Base-by-base conservation (phyloP, 1,140 invertebrate genomes). In the Alviniconcha marisindica region DNA sequence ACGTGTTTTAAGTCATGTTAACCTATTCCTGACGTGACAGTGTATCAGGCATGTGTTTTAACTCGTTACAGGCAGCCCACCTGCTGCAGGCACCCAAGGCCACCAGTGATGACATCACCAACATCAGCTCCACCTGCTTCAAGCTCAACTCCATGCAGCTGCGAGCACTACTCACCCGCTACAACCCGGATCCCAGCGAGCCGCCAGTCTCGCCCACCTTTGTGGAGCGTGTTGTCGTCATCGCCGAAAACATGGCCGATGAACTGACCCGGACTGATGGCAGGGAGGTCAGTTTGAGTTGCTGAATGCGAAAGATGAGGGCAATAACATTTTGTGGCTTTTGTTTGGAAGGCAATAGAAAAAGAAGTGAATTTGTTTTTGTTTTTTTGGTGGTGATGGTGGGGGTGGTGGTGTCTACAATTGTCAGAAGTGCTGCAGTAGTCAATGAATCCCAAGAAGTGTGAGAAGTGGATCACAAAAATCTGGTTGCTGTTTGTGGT, bases 101-200 rank as follows among this genome's bases (percentile, higher is more conserved):
- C 78, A 97, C 95, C n/a, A 95, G 96, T 7, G 97, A 99, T 89
- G 98, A 99, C 91, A 95, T 99, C 28, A 96, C 97, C 15, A 96
- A 96, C 71, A 95, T 99, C 51, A 96, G 97, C 76, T 96, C 97
- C n/a, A 96, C 97, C 44, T 99, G 98, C 93, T 99, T 98, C 94
- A 99, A 99, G 90, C 94, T 99, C 15, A 99, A 99, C 94, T 99
- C 98, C 0, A 94, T 99, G 33, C 99, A 99, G 94, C 95, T 99
- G 73, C 88, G 90, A 18, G 89, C 89, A 31, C 87, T 99, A 81
- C 93, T 99, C 18, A 95, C 96, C 88, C 96, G 96, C 87, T 99
- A 97, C 94, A 95, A 96, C 88, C 95, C 96, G 0, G 95, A 95
- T 96, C 97, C 14, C 84, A 92, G 84, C 94, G 92, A 93, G 80